Conservation (phyloP, 2,113 vertebrate genomes). For the Neotragus moschatus region DNA sequence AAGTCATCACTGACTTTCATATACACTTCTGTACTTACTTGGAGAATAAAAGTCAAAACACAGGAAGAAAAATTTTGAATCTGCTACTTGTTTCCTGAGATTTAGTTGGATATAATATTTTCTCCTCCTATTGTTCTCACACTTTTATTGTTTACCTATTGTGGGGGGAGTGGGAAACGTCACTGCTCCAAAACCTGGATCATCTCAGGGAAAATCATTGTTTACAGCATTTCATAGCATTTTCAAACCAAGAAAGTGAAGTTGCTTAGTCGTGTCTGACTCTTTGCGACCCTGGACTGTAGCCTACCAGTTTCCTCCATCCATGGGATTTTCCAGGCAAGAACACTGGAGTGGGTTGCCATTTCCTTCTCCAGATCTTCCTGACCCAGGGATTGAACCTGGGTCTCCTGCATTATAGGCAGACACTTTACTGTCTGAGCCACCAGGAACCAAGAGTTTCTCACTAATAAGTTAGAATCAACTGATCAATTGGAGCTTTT, state of each 20-base stretch:
- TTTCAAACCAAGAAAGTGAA: neutral
- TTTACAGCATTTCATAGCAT: neutral
- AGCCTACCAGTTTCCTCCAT: neutral
- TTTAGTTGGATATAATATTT: neutral
- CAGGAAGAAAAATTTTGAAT: neutral
- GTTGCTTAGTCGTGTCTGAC: fast-evolving
- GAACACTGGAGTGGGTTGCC: neutral
- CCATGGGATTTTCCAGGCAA: neutral
- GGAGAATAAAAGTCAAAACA: neutral
- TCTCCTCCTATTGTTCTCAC: neutral
- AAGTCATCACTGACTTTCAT: neutral
- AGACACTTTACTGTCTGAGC: neutral
- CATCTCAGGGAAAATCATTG: neutral
- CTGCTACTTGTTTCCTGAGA: neutral
- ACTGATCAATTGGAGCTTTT: neutral
- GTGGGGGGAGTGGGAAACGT: neutral
- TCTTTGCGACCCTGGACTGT: neutral
- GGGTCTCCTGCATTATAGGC: neutral
- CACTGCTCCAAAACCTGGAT: neutral
- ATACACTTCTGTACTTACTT: neutral
- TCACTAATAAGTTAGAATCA: neutral
- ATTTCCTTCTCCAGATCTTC: neutral
- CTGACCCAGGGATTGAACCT: neutral
- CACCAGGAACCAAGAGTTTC: neutral
- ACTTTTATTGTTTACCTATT: neutral